Evolutionary conservation across 2,888 invertebrate species (phyloP), one percentile per base, ranked within the genome.

Genomic region (Drosophila yooni): DNA sequence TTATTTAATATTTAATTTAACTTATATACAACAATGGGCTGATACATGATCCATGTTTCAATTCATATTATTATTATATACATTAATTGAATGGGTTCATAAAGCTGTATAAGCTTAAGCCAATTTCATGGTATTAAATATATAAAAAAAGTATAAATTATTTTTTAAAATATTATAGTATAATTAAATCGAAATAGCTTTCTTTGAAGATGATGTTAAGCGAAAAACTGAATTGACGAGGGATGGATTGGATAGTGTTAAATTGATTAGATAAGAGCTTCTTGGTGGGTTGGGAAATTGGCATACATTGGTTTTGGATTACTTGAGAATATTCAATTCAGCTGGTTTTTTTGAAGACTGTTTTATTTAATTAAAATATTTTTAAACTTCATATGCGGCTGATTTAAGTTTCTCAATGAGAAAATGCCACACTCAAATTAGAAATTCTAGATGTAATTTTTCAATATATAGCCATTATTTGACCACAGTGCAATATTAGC

Each of bases 401-500:
- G 11, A n/a, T 11, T 2, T 11, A 21, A 11, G 5, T 21, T 43
- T 21, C 6, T 46, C 3, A 6, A 46, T 7, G 13, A 13, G 13
- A 46, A 2, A 21, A 21, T 7, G 13, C 21, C 7, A 2, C 2
- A 13, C 21, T 7, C 21, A 3, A 7, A 46, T 46, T 46, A 15
- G 1, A 46, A 46, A 8, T 15, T 21, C 21, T 25, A 25, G 25
- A 15, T 46, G 3, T 2, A 46, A 46, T 15, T 21, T 3, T 46
- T 15, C 2, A 25, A 25, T 25, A 8, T 25, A 8, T 25, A 3
- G 8, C 15, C 15, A 4, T 25, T 51, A 11, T 51, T 51, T n/a
- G 11, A 56, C 62, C 77, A 78, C 51, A 31, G 76, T 79, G 59
- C 59, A 1, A 34, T 62, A 48, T 65, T 64, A 53, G 46, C 51